These are phyloP conservation scores for Holacanthella duospinosa DNA, from an alignment of 2,888 invertebrate genomes.

Conservation along the genomic window DNA sequence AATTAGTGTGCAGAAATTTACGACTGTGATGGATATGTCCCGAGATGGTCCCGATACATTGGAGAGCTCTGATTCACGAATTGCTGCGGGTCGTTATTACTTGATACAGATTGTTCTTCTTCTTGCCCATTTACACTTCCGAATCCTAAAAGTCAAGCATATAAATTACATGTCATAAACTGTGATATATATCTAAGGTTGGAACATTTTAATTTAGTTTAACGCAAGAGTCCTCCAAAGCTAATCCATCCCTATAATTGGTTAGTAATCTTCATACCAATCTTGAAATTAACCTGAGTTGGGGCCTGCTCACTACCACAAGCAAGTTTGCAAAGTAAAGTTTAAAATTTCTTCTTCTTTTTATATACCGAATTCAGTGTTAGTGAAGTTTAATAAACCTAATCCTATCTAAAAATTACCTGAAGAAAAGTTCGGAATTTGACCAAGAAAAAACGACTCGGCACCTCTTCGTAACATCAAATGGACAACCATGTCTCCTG, in stretches of 20 bases:
- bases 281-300: too few relatives aligned
- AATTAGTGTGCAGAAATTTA: conserved; percentile 5
- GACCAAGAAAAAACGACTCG: conserved; percentile 34
- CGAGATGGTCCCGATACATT: conserved; percentile 30
- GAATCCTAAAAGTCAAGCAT: too few relatives aligned
- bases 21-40: conserved; percentile 13
- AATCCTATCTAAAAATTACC: conserved; percentile 15
- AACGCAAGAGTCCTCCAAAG: too few relatives aligned
- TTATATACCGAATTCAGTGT: neutral
- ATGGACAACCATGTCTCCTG: conserved; percentile 52
- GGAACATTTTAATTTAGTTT: neutral
- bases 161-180: too few relatives aligned
- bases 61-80: conserved; percentile 34
- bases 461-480: conserved; percentile 42
- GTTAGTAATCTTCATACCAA: too few relatives aligned
- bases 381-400: neutral
- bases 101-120: conserved; percentile 36
- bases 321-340: too few relatives aligned
- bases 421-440: conserved; percentile 28
- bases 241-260: too few relatives aligned
- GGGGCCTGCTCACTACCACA: too few relatives aligned
- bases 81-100: conserved; percentile 33
- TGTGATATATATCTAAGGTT: too few relatives aligned
- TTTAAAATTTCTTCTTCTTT: neutral
- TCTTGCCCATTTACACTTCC: conserved; percentile 35